phyloP scores from a whole-genome alignment of 2,113 vertebrate species.

The Panurus biarmicus region DNA sequence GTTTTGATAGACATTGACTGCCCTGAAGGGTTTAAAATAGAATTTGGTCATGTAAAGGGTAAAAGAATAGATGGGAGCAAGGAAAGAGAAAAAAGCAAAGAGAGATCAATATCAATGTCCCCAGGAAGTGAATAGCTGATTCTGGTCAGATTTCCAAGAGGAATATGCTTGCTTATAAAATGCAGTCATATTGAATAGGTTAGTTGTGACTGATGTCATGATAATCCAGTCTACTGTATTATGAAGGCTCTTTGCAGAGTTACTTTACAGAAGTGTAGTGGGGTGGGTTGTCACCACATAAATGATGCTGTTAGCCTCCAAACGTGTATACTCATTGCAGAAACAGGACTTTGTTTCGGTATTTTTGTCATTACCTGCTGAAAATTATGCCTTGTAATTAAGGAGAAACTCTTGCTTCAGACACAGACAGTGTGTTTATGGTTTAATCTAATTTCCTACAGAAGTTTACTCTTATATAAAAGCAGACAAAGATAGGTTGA shows the following conservation, averaged over 20 bases:
- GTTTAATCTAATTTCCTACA: not conserved
- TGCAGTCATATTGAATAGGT: slow-evolving; percentile 24
- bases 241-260: not conserved
- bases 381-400: not conserved
- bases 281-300: not conserved
- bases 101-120: slow-evolving; percentile 1
- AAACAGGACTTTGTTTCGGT: not conserved
- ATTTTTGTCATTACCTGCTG: not conserved
- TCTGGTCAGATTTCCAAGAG: slow-evolving; percentile 26
- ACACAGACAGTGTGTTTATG: not conserved
- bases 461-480: not conserved
- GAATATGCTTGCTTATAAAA: slow-evolving; percentile 41
- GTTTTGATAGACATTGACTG: not conserved
- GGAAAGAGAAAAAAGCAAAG: not conserved
- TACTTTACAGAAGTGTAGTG: not conserved
- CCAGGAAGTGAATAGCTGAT: slow-evolving; percentile 30
- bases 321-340: not conserved
- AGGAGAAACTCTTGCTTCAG: not conserved
- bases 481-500: not conserved
- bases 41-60: not conserved
- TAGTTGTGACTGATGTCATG: slow-evolving; percentile 30
- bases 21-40: not conserved
- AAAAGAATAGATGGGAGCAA: not conserved
- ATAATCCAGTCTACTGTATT: slow-evolving; percentile 2
- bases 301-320: not conserved